Base-by-base conservation (phyloP, 2,888 invertebrate genomes). In the Drosophila kokeensis region DNA sequence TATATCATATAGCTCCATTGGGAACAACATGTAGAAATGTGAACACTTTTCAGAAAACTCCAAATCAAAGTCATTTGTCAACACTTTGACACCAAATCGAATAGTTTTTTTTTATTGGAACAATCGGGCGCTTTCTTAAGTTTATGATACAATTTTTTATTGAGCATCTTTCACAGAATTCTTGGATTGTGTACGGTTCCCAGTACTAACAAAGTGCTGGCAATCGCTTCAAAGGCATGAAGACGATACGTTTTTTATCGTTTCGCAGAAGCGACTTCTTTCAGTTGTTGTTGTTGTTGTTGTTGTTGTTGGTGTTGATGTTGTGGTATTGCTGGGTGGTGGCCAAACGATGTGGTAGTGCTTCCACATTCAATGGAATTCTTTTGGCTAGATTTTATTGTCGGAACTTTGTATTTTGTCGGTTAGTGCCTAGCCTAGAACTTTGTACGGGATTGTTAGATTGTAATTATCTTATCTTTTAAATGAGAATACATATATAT, bases 391-490 rank as follows among this genome's bases (percentile, higher is more conserved):
- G 24, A 45, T 45, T 45, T 24, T 45, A 18, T 7, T 24, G 45
- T 24, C 30, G 62, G 34, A 59, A 55, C 36, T 29, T 50, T 32
- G 52, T 53, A 45, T 45, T 52, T 24, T 45, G 45, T 69, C 53
- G n/a, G 7, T 34, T 60, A 40, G 40, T 27, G 24, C 15, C 24
- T 49, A 34, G 57, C 49, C 24, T 60, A 49, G 60, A 58, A 79
- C 48, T 65, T 66, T 66, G 73, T 53, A 30, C 36, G 27, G 29
- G 24, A 29, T 76, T 48, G 53, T 54, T 60, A 60, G 75, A 79
- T 77, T 69, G 76, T 71, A 67, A 67, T 80, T 80, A 80, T 78
- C 81, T 78, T 80, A 78, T 78, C 78, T 62, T 5, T n/a, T 1
- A 38, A 71, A 32, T 34, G 45, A 42, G 62, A 50, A 60, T 69